These are phyloP conservation scores for Borostomias antarcticus DNA, from an alignment of 2,797 vertebrate species.

Conservation along the genomic window DNA sequence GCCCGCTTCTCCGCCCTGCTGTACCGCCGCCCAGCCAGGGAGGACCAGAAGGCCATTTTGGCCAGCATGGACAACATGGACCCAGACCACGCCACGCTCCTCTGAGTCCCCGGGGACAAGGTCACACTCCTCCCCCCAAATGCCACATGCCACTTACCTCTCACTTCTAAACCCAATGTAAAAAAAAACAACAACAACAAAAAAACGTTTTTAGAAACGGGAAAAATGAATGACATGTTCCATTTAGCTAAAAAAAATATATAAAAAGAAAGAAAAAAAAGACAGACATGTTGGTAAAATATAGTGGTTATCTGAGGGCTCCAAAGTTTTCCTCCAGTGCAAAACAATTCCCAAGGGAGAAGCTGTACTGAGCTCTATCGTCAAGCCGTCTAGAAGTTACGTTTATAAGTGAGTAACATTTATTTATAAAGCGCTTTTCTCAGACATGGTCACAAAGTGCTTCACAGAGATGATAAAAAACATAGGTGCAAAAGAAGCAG, in stretches of 20 bases:
- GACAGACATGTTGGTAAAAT: conserved; percentile 38
- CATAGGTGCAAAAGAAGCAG: too few species aligned
- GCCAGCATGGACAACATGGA: conserved; percentile 94
- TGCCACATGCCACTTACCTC: conserved; percentile 15
- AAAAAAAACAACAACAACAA: neutral
- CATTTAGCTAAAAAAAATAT: too few species aligned
- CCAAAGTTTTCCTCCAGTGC: conserved; percentile 79
- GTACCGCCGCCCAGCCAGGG: conserved; percentile 88
- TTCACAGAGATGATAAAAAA: too few species aligned
- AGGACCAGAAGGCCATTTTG: conserved; percentile 98
- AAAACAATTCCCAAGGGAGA: conserved; percentile 45
- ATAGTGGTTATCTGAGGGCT: conserved; percentile 50
- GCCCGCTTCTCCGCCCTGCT: conserved; percentile 94
- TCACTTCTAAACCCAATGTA: neutral
- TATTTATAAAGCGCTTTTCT: too few species aligned
- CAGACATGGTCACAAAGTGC: too few species aligned
- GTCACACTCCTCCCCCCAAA: conserved; percentile 52
- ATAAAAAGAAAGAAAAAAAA: too few species aligned
- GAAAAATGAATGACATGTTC: too few species aligned
- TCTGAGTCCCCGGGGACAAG: conserved; percentile 76
- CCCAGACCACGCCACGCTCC: conserved; percentile 90
- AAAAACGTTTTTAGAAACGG: too few species aligned
- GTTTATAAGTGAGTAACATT: too few species aligned
- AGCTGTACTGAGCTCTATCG: neutral
- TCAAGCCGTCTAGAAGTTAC: neutral